Conservation (phyloP, 2,113 vertebrate genomes). For the Pangasianodon hypophthalmus region DNA sequence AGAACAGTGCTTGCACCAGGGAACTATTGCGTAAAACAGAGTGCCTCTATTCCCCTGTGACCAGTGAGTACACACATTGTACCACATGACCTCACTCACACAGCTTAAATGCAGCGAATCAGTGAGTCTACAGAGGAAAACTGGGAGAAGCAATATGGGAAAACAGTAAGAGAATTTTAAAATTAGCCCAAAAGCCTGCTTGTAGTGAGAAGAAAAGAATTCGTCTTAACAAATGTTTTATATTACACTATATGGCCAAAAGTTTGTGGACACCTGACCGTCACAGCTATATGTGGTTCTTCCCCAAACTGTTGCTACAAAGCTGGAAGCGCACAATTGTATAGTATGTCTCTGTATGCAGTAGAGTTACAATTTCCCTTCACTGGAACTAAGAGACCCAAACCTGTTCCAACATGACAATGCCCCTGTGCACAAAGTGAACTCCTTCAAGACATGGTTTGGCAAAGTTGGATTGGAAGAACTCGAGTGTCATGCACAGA, state of each 20-base stretch:
- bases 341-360: no score
- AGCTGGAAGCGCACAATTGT: not conserved
- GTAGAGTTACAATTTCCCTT: no score
- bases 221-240: not conserved
- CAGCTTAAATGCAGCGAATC: no score
- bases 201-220: not conserved
- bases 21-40: not conserved
- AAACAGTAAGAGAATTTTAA: not conserved
- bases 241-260: not conserved
- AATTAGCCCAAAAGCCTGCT: not conserved
- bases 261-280: not conserved
- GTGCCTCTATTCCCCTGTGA: not conserved
- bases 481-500: no score
- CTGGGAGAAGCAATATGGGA: not conserved
- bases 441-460: no score
- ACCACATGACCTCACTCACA: not conserved
- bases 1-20: no score
- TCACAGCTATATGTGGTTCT: not conserved
- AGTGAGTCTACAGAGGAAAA: not conserved
- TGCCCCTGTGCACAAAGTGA: no score
- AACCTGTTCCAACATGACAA: no score
- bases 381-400: no score
- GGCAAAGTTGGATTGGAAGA: no score
- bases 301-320: not conserved
- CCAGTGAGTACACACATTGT: no score